Conservation (phyloP, 2,888 invertebrate genomes). For the Hypsopygia costalis region DNA sequence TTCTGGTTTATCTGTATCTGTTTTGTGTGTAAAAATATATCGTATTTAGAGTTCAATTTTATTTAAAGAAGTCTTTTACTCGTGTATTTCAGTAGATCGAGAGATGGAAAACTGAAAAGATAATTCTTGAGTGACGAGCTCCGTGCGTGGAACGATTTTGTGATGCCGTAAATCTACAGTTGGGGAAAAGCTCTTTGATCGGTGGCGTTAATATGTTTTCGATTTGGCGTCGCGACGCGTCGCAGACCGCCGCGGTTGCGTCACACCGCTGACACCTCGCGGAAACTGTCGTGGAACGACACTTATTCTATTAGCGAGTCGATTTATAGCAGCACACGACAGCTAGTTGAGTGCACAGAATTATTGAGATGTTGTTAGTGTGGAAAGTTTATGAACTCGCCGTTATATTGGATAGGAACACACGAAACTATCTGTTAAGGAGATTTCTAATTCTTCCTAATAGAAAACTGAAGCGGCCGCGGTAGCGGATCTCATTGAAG, state of each 20-base stretch:
- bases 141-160: constrained; percentile 26
- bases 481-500: too few relatives aligned
- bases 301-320: constrained; percentile 54
- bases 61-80: too few relatives aligned
- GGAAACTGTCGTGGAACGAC: constrained; percentile 52
- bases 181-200: constrained; percentile 68
- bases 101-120: constrained; percentile 2
- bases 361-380: not conserved
- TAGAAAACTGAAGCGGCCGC: too few relatives aligned
- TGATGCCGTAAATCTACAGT: constrained; percentile 44
- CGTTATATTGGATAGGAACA: too few relatives aligned
- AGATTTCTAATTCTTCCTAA: too few relatives aligned
- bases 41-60: too few relatives aligned
- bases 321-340: constrained; percentile 48
- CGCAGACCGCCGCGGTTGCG: constrained; percentile 60
- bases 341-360: constrained; percentile 42
- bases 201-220: constrained; percentile 67
- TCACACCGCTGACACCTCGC: constrained; percentile 54
- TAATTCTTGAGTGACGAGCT: constrained; percentile 19
- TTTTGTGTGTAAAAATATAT: too few relatives aligned
- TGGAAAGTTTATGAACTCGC: not conserved
- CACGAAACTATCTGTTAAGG: too few relatives aligned
- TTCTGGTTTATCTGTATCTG: too few relatives aligned
- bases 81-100: not conserved
- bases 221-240: constrained; percentile 59